Evolutionary conservation across 2,888 invertebrate genomes (phyloP).

Genomic region (Cephus nigrinus): DNA sequence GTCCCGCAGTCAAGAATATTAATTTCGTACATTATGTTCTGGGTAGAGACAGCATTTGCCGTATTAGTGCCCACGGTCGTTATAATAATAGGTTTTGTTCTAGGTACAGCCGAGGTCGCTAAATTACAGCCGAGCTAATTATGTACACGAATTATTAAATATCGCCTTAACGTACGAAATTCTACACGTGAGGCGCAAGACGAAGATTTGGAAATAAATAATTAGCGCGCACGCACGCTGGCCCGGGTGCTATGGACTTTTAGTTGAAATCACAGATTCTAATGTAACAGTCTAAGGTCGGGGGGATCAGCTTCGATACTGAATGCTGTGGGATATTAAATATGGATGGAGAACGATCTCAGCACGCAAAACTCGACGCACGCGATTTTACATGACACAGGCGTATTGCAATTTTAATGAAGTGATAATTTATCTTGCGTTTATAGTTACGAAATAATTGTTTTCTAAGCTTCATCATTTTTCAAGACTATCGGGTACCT

Average conservation of each 20-base stretch:
- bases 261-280: background rate
- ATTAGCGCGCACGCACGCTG: background rate
- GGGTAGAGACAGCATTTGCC: constrained; percentile 30
- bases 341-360: background rate
- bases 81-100: constrained; percentile 46
- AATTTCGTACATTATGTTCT: constrained; percentile 42
- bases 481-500: constrained; percentile 39
- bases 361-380: background rate
- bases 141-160: constrained; percentile 34
- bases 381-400: background rate
- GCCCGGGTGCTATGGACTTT: background rate
- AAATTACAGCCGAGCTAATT: constrained; percentile 29
- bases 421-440: background rate
- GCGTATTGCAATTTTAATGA: background rate
- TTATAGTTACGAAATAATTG: background rate
- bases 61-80: constrained; percentile 40
- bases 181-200: background rate
- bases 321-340: background rate
- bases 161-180: background rate
- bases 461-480: background rate
- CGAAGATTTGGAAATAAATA: background rate
- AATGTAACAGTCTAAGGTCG: background rate
- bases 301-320: background rate
- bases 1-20: constrained; percentile 43
- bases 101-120: constrained; percentile 37